These are phyloP conservation scores for Nipponia nippon DNA, from an alignment of 2,113 vertebrate species.

Conservation along the genomic window DNA sequence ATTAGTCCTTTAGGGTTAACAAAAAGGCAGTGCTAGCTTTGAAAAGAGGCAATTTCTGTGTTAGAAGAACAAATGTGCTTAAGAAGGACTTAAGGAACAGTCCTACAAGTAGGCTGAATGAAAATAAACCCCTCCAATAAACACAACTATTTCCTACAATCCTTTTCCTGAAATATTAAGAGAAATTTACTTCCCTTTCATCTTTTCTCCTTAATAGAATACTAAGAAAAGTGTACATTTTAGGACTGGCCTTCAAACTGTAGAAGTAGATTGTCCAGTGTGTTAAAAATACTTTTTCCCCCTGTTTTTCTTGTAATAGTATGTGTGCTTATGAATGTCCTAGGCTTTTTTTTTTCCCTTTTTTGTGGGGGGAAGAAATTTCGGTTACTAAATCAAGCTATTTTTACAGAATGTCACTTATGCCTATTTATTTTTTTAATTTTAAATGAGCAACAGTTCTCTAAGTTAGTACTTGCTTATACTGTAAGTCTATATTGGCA, in stretches of 20 bases:
- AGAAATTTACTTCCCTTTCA: background rate
- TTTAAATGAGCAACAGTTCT: background rate
- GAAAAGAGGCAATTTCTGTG: background rate
- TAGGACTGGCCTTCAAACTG: background rate
- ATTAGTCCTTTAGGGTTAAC: background rate
- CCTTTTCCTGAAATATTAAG: background rate
- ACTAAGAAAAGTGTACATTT: background rate
- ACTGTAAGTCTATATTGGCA: background rate
- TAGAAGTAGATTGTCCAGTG: background rate
- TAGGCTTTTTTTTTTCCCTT: background rate
- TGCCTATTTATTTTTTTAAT: background rate
- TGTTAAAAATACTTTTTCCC: background rate
- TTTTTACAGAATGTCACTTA: background rate
- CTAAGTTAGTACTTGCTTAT: background rate
- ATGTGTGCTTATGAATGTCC: background rate
- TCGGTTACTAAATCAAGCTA: background rate
- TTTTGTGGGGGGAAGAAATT: background rate
- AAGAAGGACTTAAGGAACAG: background rate
- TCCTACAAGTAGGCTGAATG: background rate
- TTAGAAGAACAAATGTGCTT: background rate
- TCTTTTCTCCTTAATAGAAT: background rate
- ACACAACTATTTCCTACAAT: background rate
- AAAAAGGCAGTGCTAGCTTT: background rate
- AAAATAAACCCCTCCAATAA: background rate
- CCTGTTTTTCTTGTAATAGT: background rate